Evolutionary conservation across 2,797 vertebrate species (phyloP), one percentile per base, ranked within the genome.

Genomic region (Coluber constrictor): DNA sequence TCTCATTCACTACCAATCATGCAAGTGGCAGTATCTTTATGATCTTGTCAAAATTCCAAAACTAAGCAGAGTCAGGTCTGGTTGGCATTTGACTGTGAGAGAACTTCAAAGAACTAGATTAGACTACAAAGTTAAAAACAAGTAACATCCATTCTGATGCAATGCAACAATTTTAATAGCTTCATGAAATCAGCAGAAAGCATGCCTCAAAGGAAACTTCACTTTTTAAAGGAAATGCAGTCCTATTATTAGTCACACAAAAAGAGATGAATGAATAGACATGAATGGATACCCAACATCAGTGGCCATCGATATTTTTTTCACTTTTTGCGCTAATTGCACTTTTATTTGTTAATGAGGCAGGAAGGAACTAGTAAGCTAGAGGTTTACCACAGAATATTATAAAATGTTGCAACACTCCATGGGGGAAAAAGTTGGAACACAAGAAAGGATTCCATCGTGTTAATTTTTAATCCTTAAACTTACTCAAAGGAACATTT

Each of bases 381-480:
- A 47, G 3, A 87, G 57, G 59, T 91, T 63, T 87, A 12, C 90
- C 43, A 86, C 43, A n/a, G 43, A 29, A 0, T 25, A 37, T 47
- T 27, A 29, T 5, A 59, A 83, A 87, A 70, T 55, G 55, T 79
- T 89, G 20, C 20, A 55, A 90, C 15, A 37, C 3, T 90, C 63
- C n/a, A 57, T 66, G 51, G 25, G 57, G 37, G 37, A 20, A 18
- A 12, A 29, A 29, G 43, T 57, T 29, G 32, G 23, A 51, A 47
- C 27, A 47, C 23, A 37, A 74, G 51, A 63, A 55, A 90, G 32
- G 29, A 20, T 23, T 87, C 83, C 54, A 93, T 5, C 2, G 25
- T 32, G 83, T 87, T 93, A 93, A 90, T 74, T 70, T 88, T 93
- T 88, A 93, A 74, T 59, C 83, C 29, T 54, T 57, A 60, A 29